Evolutionary conservation across 2,888 invertebrate species (phyloP), one percentile per base, ranked within the genome.

Genomic region (Mythimna lalbum): DNA sequence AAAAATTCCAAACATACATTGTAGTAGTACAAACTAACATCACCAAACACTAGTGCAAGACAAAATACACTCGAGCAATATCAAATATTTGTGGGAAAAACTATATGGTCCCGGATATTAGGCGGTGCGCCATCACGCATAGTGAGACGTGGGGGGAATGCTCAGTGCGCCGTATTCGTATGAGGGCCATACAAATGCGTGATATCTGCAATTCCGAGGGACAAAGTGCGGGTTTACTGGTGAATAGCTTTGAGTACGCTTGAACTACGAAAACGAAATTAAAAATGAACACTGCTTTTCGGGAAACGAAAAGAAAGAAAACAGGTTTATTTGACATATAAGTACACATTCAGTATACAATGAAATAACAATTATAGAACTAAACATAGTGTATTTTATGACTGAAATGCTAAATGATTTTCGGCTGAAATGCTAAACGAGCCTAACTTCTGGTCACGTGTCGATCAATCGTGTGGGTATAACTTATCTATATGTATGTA

Each of bases 61-160:
- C 62, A 21, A 23, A n/a, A 12, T 14, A 4, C 50, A 31, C 23
- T 12, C 12, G 14, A 53, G 31, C 47, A 59, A 59, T 73, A 55
- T 60, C 21, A 73, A 73, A 74, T 67, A 62, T 72, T 70, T 21
- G 52, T 60, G 47, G 21, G 33, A 39, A 62, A 74, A 74, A 49
- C 57, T 63, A 39, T 23, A 10, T 5, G 12, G 12, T 21, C 0
- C 12, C 56, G 63, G 31, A 61, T 57, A 62, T 67, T 27, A 17
- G 56, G 47, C 57, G 17, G 43, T 36, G 47, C 43, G n/a, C 5
- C 33, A 27, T n/a, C 17, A 43, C 23, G 19, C 66, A 55, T 12
- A 14, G 17, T 4, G 21, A 36, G 7, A 39, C 57, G 68, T 23
- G 43, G 1, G 1, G 12, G 3, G 75, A 52, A 74, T 74, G 10